These are phyloP conservation scores for Drosophila stalkeri DNA, from an alignment of 2,888 invertebrate genomes.

Conservation along the genomic window DNA sequence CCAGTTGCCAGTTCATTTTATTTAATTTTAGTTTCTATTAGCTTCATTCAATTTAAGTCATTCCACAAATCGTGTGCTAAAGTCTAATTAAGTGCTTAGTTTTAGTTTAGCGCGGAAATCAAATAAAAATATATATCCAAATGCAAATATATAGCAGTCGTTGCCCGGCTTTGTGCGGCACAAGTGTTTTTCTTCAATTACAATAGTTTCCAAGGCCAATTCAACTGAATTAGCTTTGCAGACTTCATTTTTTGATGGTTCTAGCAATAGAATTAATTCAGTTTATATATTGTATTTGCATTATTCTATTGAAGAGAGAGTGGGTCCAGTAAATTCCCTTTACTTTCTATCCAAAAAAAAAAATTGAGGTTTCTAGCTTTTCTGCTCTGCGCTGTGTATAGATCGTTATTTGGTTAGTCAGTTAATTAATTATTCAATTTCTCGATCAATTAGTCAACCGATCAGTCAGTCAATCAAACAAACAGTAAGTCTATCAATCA, in stretches of 20 bases:
- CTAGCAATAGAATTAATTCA: not conserved
- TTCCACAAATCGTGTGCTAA: constrained; percentile 58
- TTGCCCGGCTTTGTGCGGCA: constrained; percentile 11
- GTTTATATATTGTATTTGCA: not conserved
- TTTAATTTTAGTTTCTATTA: constrained; percentile 19
- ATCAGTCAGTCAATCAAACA: not conserved
- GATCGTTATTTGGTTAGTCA: not conserved
- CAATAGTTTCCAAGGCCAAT: not conserved
- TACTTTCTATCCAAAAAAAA: not conserved
- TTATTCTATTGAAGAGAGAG: not conserved
- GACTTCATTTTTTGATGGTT: not conserved
- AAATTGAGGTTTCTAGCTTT: not conserved
- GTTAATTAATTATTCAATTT: not conserved
- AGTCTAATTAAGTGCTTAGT: constrained; percentile 61
- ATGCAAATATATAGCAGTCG: constrained; percentile 28
- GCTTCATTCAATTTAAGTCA: constrained; percentile 44
- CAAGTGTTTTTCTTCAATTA: constrained; percentile 15
- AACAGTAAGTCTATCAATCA: not conserved
- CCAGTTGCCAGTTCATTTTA: constrained; percentile 47
- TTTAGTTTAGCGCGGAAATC: constrained; percentile 44
- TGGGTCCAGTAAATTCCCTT: not conserved
- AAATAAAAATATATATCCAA: constrained; percentile 21
- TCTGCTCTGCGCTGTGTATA: not conserved
- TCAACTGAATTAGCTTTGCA: not conserved
- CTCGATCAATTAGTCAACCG: not conserved